These are phyloP conservation scores for Graptemys geographica DNA, from an alignment of 2,797 vertebrate species.

Conservation along the genomic window DNA sequence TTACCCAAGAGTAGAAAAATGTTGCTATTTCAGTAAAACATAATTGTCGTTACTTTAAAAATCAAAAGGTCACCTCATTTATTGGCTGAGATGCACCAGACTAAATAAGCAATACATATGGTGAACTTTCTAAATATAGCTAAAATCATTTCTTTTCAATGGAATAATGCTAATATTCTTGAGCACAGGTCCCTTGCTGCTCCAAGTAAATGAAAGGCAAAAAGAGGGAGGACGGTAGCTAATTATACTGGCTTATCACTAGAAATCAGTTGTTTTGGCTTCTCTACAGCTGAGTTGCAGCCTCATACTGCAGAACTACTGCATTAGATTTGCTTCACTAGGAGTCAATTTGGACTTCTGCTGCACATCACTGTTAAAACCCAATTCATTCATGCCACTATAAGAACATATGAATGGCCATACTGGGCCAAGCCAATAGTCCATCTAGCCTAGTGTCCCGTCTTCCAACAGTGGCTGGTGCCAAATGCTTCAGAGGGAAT, in stretches of 20 bases:
- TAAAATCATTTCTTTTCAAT: background rate
- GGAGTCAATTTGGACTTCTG: constrained; percentile 1
- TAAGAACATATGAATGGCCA: too few species aligned
- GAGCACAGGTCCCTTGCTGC: background rate
- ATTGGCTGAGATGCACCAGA: background rate
- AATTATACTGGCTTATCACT: background rate
- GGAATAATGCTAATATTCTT: background rate
- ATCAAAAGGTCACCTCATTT: background rate
- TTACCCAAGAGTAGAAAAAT: background rate
- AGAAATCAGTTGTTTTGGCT: background rate
- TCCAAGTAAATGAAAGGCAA: background rate
- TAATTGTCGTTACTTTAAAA: background rate
- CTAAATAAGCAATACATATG: background rate
- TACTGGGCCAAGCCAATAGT: too few species aligned
- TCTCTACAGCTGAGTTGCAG: background rate
- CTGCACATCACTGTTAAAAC: background rate
- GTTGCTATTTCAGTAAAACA: background rate
- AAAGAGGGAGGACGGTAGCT: background rate
- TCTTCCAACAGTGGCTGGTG: too few species aligned
- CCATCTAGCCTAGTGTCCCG: too few species aligned
- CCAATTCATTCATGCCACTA: background rate
- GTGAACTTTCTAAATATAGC: background rate
- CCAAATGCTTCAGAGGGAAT: too few species aligned
- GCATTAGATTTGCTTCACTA: background rate
- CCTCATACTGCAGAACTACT: background rate